Conservation (phyloP, 1,140 invertebrate species). For the Leptinotarsa defecta region DNA sequence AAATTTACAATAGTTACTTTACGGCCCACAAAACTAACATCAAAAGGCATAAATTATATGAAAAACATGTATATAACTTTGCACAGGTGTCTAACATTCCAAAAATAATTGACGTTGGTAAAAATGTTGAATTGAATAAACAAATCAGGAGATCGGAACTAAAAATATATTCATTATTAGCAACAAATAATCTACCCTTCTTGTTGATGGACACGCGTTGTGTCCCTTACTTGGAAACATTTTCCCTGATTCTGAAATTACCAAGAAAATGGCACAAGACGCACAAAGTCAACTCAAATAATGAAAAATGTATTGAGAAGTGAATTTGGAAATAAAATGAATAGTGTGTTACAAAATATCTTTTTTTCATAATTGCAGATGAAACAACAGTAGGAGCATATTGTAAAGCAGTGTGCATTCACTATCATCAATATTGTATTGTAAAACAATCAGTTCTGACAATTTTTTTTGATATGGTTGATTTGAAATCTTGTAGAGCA, state of each 20-base stretch:
- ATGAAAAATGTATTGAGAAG: constrained; percentile 18
- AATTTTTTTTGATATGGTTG: constrained; percentile 38
- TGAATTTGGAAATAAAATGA: constrained; percentile 6
- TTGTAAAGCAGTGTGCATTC: constrained; percentile 27
- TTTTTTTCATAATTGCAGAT: constrained; percentile 24
- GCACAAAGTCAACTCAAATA: constrained; percentile 21
- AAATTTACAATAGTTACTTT: neutral
- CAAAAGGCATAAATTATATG: neutral
- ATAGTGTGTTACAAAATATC: neutral
- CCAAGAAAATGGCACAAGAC: constrained; percentile 17
- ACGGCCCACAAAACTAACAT: neutral
- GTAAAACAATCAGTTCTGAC: constrained; percentile 9
- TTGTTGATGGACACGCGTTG: constrained; percentile 20
- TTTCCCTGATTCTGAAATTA: constrained; percentile 29
- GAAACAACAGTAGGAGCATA: constrained; percentile 22
- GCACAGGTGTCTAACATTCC: neutral
- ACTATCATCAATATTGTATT: constrained; percentile 33
- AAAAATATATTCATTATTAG: constrained; percentile 23
- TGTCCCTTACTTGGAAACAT: constrained; percentile 11
- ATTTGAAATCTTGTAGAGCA: constrained; percentile 34
- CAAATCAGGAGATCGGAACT: constrained; percentile 22
- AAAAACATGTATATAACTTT: neutral
- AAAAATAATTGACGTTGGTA: neutral
- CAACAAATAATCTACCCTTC: constrained; percentile 29
- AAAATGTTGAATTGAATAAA: neutral